Conservation (phyloP, 2,113 vertebrate species). For the Halcyon malimbica region DNA sequence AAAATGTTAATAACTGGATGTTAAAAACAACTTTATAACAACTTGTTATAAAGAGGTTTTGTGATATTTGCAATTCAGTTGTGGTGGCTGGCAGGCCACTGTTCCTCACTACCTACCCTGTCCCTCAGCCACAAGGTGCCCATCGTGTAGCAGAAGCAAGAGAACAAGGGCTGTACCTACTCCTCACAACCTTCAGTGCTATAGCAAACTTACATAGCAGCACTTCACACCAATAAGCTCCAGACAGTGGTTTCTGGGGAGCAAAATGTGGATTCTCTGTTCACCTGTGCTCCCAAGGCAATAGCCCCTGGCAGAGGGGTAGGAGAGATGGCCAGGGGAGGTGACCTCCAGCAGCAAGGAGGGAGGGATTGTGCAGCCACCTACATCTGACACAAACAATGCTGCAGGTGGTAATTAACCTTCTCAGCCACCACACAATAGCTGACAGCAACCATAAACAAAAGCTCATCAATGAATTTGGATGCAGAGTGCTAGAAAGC, state of each 20-base stretch:
- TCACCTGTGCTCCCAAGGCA: not conserved
- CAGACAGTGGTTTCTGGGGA: not conserved
- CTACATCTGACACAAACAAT: not conserved
- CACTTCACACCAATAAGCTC: not conserved
- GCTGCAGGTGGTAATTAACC: not conserved
- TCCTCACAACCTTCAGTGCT: not conserved
- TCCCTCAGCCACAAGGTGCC: not conserved
- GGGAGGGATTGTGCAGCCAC: not conserved
- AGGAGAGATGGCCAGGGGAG: not conserved
- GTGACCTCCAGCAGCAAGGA: not conserved
- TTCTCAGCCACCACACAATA: not conserved
- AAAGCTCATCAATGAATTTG: not conserved
- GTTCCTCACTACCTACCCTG: not conserved
- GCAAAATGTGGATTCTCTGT: not conserved
- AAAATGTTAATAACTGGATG: not conserved
- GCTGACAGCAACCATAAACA: not conserved
- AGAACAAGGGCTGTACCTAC: accelerated
- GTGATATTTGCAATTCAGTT: not conserved
- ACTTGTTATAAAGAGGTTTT: not conserved
- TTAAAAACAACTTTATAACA: not conserved
- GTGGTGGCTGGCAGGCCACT: not conserved
- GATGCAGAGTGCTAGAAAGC: not conserved
- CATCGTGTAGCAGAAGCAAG: not conserved
- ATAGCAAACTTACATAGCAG: accelerated
- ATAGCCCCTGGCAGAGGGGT: not conserved